Base-by-base conservation (phyloP, 2,797 vertebrate genomes). In the Uromys caudimaculatus region DNA sequence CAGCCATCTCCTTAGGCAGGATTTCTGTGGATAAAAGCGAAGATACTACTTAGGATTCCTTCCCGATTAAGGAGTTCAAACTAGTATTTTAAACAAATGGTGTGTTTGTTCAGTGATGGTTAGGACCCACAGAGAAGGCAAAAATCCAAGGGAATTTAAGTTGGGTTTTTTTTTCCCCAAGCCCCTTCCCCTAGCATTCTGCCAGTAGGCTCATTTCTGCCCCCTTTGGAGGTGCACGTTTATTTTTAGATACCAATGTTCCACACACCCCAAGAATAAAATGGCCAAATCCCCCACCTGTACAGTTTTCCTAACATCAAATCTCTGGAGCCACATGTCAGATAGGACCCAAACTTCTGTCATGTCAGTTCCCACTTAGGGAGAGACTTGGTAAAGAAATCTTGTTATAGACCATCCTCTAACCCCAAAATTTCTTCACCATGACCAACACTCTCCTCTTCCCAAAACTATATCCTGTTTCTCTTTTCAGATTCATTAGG, bases 81-180 rank as follows among this genome's bases (percentile, higher is more conserved):
- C 75, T 79, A 71, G 35, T 62, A 35, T 93, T 88, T 81, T 81
- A 73, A 96, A 89, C 56, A 64, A 91, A 84, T 62, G 29, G 32
- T 75, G 77, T 77, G 23, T 85, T 78, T 38, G 52, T 19, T 41
- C 11, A 58, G 32, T n/a, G 35, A 97, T 73, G 50, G 50, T 64
- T 94, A 54, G 62, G 60, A 85, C 50, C 35, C 76, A 67, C 83
- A 79, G 58, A 73, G 29, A 79, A 71, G 29, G 62, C n/a, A 88
- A 79, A 23, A 71, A 85, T 64, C 44, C 76, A 32, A 67, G 24
- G 32, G 24, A 71, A 60, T 21, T 41, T n/a, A 62, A 73, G 64
- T 41, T 94, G 44, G 69, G 93, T 62, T 77, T 47, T 29, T 41
- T 69, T 94, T 62, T 77, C 89, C 38, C 79, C 79, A 91, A 89